Evolutionary conservation across 2,888 invertebrate species (phyloP).

Genomic region (Fissipunctia ypsillon): DNA sequence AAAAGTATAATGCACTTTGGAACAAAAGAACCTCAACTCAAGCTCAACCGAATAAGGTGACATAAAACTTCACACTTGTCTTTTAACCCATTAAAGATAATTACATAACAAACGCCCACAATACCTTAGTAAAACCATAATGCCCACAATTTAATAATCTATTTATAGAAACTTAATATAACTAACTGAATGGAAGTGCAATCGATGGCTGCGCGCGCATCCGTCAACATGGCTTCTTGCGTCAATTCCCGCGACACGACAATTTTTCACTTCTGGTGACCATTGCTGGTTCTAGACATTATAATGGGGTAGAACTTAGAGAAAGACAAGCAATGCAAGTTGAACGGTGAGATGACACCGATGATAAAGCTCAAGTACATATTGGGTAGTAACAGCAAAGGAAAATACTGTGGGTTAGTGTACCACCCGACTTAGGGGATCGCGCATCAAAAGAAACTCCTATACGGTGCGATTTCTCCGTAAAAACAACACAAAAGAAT

Average conservation of each 20-base stretch:
- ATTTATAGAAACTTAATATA: conserved; percentile 78
- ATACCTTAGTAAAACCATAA: conserved; percentile 73
- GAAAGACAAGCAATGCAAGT: conserved; percentile 33
- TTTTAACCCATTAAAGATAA: conserved; percentile 30
- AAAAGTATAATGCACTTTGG: background rate
- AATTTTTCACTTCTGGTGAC: conserved; percentile 20
- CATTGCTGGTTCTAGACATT: conserved; percentile 63
- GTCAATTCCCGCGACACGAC: conserved; percentile 43
- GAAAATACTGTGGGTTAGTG: conserved; percentile 61
- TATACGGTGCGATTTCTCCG: conserved; percentile 2
- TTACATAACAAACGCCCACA: conserved; percentile 60
- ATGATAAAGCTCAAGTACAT: conserved; percentile 8
- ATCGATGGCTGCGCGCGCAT: conserved; percentile 89
- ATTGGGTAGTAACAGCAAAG: conserved; percentile 26
- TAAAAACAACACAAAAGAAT: conserved; percentile 41
- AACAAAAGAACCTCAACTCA: too few species aligned
- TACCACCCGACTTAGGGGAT: conserved; percentile 55
- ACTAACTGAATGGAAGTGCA: conserved; percentile 76
- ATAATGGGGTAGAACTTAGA: background rate
- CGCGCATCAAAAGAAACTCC: conserved; percentile 39
- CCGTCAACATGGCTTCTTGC: conserved; percentile 78
- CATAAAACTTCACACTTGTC: background rate
- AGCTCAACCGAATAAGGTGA: conserved; percentile 5
- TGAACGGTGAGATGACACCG: conserved; percentile 2
- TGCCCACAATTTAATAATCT: conserved; percentile 82